Percentiles rank a stretch among this genome's conserved stretches.
These are phyloP conservation scores for Scolopax rusticola DNA, from an alignment of 2,797 vertebrate genomes.

Conservation along the genomic window DNA sequence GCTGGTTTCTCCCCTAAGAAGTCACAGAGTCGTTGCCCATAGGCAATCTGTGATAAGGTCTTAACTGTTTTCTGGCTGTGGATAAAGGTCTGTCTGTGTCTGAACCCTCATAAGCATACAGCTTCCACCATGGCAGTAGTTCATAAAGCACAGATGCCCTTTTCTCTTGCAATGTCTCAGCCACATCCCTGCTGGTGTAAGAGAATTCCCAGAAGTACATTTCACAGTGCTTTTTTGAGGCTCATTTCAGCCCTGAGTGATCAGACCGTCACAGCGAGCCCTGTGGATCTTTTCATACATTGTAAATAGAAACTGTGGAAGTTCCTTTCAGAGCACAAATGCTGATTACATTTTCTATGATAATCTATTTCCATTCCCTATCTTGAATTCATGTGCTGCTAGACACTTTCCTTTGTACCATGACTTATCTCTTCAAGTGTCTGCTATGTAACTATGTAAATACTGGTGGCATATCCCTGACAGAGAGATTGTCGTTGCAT, in stretches of 20 bases:
- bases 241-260: background rate
- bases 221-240: constrained; percentile 1
- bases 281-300: background rate
- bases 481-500: constrained; percentile 46
- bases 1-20: background rate
- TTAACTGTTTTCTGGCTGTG: background rate
- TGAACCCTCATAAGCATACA: background rate
- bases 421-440: constrained; percentile 37
- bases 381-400: background rate
- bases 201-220: constrained; percentile 24
- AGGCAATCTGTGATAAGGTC: background rate
- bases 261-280: background rate
- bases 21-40: background rate
- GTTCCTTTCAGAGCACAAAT: background rate
- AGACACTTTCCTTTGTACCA: background rate
- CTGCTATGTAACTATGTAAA: constrained; percentile 67
- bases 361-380: background rate
- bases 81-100: background rate
- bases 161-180: background rate
- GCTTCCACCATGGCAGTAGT: accelerated
- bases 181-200: background rate
- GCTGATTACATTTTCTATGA: background rate
- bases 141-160: background rate
- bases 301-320: background rate
- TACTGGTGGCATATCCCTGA: constrained; percentile 18